Evolutionary conservation across 92 coral and sea anemone genomes (phyloP).

Genomic region (Porites cylindrica): DNA sequence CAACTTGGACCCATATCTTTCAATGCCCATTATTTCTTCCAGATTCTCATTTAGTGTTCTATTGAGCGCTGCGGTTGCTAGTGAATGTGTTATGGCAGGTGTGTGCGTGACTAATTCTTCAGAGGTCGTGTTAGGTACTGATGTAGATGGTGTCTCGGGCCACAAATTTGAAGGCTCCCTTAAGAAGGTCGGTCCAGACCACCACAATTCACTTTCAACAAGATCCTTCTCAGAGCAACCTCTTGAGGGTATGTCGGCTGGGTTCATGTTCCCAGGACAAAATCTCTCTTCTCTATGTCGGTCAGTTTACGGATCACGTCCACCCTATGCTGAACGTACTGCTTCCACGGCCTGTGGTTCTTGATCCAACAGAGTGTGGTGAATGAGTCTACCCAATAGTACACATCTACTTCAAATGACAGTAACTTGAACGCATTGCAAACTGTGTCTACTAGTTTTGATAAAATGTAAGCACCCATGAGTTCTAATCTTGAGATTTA

Average conservation of each 20-base stretch:
- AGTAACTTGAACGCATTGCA: not conserved
- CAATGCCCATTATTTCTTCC: not conserved
- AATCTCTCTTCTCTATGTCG: slow-evolving; percentile 42
- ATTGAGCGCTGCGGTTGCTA: not conserved
- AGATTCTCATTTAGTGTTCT: not conserved
- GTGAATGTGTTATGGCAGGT: not conserved
- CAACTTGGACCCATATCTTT: not conserved
- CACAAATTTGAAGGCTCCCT: not conserved
- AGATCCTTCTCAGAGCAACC: slow-evolving; percentile 50
- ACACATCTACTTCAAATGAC: slow-evolving; percentile 10
- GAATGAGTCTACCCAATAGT: slow-evolving; percentile 59
- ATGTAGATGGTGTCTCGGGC: not conserved
- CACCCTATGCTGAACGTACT: slow-evolving; percentile 48
- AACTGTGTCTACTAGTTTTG: slow-evolving; percentile 35
- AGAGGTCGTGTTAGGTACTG: not conserved
- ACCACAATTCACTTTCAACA: not conserved
- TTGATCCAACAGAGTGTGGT: slow-evolving; percentile 64
- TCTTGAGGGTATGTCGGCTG: slow-evolving; percentile 58
- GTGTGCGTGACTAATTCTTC: not conserved
- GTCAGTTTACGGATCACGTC: slow-evolving; percentile 50
- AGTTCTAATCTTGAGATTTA: too few species aligned
- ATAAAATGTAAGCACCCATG: slow-evolving; percentile 32
- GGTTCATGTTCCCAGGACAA: slow-evolving; percentile 50
- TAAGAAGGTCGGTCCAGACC: not conserved
- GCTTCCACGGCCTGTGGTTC: slow-evolving; percentile 55